Conservation (phyloP, 2,113 vertebrate species). For the Antigone vipio region DNA sequence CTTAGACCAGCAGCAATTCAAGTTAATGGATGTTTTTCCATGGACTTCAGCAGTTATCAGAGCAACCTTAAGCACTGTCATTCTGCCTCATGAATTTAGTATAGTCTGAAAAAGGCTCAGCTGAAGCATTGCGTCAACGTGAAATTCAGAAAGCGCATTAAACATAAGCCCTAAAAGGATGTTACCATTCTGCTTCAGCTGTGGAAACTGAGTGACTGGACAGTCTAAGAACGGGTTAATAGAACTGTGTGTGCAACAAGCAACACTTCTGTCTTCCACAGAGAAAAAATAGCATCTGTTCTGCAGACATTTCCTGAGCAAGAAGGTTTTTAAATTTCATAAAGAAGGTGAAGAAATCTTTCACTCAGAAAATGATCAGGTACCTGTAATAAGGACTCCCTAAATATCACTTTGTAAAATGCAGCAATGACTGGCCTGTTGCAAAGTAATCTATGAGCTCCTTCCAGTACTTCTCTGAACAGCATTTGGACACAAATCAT, state of each 20-base stretch:
- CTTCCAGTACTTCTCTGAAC: background rate
- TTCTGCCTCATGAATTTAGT: background rate
- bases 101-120: background rate
- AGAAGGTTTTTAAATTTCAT: background rate
- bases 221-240: background rate
- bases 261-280: background rate
- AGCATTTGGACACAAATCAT: background rate
- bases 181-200: background rate
- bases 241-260: background rate
- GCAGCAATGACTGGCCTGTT: background rate
- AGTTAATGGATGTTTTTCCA: background rate
- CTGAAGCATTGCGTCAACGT: background rate
- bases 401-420: background rate
- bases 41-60: background rate
- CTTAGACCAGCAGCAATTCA: background rate
- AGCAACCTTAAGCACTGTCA: background rate
- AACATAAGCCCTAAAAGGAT: background rate
- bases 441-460: background rate
- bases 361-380: background rate
- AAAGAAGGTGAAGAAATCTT: slow-evolving; percentile 2
- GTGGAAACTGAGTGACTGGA: background rate
- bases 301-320: background rate
- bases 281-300: background rate
- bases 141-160: background rate
- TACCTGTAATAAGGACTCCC: background rate